A percentile compares a stretch with the other conserved stretches of the same genome.
phyloP scores from a whole-genome alignment of 2,113 vertebrate genomes.

The Balaeniceps rex region DNA sequence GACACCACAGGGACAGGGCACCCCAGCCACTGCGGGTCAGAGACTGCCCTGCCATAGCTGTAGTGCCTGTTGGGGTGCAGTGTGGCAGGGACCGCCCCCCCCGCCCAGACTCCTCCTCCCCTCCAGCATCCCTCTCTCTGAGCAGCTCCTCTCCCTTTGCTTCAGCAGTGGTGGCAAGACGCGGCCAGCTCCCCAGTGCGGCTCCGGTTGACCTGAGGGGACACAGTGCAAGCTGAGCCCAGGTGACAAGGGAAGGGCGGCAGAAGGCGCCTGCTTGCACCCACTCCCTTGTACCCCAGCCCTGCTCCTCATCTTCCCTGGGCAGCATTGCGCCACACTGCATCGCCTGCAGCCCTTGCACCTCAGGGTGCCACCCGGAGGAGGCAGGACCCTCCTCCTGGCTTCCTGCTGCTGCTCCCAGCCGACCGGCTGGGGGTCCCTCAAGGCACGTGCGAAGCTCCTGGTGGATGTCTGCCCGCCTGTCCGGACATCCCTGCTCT shows the following conservation, averaged over 20 bases:
- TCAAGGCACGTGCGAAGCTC: background rate
- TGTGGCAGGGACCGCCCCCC: accelerated
- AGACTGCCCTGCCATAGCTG: background rate
- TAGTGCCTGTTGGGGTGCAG: background rate
- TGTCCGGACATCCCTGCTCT: background rate
- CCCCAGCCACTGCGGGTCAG: background rate
- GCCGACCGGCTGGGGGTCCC: background rate
- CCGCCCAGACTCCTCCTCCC: background rate
- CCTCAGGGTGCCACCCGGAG: background rate
- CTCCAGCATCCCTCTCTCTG: background rate
- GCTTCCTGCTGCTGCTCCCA: background rate
- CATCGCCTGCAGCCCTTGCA: background rate
- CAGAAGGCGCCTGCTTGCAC: background rate
- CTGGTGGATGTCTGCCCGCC: background rate
- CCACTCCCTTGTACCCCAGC: background rate
- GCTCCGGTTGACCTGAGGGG: background rate
- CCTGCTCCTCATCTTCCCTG: background rate
- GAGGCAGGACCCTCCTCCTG: conserved; percentile 48
- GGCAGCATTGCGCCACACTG: background rate
- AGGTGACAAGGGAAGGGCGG: background rate
- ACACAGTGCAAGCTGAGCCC: background rate
- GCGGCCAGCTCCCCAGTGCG: background rate
- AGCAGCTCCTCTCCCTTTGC: conserved; percentile 2
- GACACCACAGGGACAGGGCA: background rate
- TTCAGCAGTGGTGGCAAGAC: background rate